These are phyloP conservation scores for Darevskia nairensis DNA, from an alignment of 2,797 vertebrate genomes.

Conservation along the genomic window DNA sequence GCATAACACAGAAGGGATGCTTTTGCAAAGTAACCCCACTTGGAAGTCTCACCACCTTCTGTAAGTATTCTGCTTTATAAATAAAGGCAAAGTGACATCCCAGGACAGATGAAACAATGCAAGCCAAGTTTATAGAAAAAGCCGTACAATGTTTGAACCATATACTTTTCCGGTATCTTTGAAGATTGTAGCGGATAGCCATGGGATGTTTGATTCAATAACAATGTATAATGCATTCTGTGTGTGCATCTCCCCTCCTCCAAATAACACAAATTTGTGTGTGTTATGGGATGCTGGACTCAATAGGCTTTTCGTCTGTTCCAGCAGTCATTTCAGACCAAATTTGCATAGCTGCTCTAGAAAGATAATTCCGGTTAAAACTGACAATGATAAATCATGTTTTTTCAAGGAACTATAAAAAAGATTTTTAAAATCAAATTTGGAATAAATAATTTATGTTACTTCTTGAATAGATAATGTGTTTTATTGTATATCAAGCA, in stretches of 20 bases:
- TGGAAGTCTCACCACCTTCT: neutral
- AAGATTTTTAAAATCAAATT: neutral
- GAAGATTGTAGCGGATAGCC: neutral
- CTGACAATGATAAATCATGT: neutral
- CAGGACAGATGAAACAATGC: neutral
- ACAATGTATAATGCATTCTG: neutral
- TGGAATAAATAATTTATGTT: neutral
- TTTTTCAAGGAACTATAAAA: neutral
- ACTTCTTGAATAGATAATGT: no score
- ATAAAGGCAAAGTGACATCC: neutral
- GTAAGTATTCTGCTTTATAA: neutral
- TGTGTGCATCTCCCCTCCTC: neutral
- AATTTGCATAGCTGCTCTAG: conserved; percentile 9
- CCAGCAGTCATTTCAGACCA: neutral
- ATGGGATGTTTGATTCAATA: fast-evolving
- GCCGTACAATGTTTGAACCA: neutral
- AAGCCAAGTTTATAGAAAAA: neutral
- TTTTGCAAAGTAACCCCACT: neutral
- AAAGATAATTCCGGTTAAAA: neutral
- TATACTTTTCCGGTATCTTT: neutral
- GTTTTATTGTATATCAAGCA: neutral
- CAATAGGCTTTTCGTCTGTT: no score
- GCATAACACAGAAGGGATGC: neutral
- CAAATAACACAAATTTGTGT: neutral
- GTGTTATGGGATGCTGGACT: no score